Evolutionary conservation across 2,888 invertebrate species (phyloP).

Genomic region (Apamea epomidion): DNA sequence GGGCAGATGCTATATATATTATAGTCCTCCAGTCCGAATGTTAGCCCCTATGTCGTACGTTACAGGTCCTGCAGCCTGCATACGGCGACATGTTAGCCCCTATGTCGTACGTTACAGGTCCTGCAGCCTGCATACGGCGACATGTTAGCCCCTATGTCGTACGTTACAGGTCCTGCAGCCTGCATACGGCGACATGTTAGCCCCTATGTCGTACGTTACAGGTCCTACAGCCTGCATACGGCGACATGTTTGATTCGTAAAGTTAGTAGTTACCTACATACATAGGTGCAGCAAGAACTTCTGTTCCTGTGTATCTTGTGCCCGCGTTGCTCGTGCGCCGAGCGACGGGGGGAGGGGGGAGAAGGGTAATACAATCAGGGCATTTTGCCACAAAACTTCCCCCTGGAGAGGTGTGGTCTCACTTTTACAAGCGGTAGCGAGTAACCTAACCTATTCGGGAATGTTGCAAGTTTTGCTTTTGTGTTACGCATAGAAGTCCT

Average conservation of each 20-base stretch:
- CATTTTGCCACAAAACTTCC: constrained; percentile 37
- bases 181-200: neutral
- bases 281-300: constrained; percentile 9
- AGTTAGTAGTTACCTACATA: neutral
- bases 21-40: too few species aligned
- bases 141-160: too few species aligned
- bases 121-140: neutral
- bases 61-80: too few species aligned
- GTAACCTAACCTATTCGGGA: neutral
- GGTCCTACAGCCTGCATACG: neutral
- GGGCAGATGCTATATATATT: too few species aligned
- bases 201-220: neutral
- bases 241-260: neutral
- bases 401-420: constrained; percentile 20
- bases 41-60: neutral
- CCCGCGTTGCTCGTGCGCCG: neutral
- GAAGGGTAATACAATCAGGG: constrained; percentile 57
- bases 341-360: neutral
- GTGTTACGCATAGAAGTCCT: neutral
- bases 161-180: too few species aligned
- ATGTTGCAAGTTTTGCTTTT: neutral
- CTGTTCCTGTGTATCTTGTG: neutral
- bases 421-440: constrained; percentile 25
- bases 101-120: too few species aligned
- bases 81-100: constrained; percentile 4